phyloP scores from a whole-genome alignment of 1,140 invertebrate species.

The Euwallacea fornicatus region DNA sequence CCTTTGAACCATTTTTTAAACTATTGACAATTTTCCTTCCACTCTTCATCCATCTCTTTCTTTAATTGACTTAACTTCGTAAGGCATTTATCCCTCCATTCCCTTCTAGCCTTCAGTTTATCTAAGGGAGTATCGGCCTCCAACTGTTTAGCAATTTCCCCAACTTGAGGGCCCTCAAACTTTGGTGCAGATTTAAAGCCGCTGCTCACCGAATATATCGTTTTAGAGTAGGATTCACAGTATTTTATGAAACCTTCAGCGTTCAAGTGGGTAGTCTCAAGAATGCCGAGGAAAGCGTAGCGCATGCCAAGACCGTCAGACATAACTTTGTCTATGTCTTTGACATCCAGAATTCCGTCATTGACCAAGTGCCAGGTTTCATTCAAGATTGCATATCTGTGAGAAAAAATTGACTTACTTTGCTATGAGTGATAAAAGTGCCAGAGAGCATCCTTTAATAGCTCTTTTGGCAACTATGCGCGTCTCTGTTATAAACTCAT shows the following conservation, averaged over 20 bases:
- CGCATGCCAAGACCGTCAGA: constrained; percentile 91
- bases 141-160: constrained; percentile 68
- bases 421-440: too few relatives aligned
- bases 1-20: too few relatives aligned
- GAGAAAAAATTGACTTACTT: constrained; percentile 39
- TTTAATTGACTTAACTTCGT: constrained; percentile 82
- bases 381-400: constrained; percentile 88
- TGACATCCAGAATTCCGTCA: constrained; percentile 80
- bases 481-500: constrained; percentile 25
- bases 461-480: too few relatives aligned
- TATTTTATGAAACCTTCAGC: constrained; percentile 83
- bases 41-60: constrained; percentile 60
- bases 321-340: constrained; percentile 92
- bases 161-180: constrained; percentile 67
- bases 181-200: constrained; percentile 75
- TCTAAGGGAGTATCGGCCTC: constrained; percentile 74
- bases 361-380: constrained; percentile 88
- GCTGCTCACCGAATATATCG: constrained; percentile 74
- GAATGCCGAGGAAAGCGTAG: constrained; percentile 91
- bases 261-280: constrained; percentile 94
- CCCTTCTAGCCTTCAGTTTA: constrained; percentile 70
- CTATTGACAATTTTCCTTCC: constrained; percentile 24
- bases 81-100: constrained; percentile 83
- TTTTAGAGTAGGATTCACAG: constrained; percentile 74
- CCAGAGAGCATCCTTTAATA: too few relatives aligned